phyloP scores from a whole-genome alignment of 2,888 invertebrate species.

The Amorpha juglandis region DNA sequence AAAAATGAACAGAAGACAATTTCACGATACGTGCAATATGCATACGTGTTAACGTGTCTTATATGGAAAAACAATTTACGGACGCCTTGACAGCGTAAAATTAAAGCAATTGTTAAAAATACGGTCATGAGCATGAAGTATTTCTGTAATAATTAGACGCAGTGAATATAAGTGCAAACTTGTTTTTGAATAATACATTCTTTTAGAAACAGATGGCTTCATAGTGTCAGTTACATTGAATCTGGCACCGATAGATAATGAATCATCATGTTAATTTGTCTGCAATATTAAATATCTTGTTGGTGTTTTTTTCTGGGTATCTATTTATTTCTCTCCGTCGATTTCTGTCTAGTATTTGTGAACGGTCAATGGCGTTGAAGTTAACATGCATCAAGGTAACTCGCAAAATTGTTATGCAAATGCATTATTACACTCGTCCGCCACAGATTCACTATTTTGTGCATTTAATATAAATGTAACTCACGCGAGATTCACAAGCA shows the following conservation, averaged over 20 bases:
- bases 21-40: too few relatives aligned
- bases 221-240: slow-evolving; percentile 37
- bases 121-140: slow-evolving; percentile 8
- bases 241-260: slow-evolving; percentile 41
- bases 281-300: slow-evolving; percentile 17
- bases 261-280: slow-evolving; percentile 29
- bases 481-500: neutral
- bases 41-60: too few relatives aligned
- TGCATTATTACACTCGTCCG: slow-evolving; percentile 50
- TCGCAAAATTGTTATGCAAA: slow-evolving; percentile 74
- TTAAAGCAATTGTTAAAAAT: neutral
- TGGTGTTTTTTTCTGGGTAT: slow-evolving; percentile 8
- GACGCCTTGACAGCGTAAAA: neutral
- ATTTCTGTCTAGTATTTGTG: slow-evolving; percentile 43
- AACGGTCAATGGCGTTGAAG: slow-evolving; percentile 41
- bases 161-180: slow-evolving; percentile 4
- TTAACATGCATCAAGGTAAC: slow-evolving; percentile 57
- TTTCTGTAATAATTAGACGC: slow-evolving; percentile 4
- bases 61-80: neutral
- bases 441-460: slow-evolving; percentile 25
- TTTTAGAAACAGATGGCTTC: slow-evolving; percentile 36
- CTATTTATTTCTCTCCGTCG: slow-evolving; percentile 37
- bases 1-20: too few relatives aligned
- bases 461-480: slow-evolving; percentile 28
- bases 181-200: slow-evolving; percentile 26